phyloP scores from a whole-genome alignment of 2,113 vertebrate genomes.

The Psittacula cyanocephala region DNA sequence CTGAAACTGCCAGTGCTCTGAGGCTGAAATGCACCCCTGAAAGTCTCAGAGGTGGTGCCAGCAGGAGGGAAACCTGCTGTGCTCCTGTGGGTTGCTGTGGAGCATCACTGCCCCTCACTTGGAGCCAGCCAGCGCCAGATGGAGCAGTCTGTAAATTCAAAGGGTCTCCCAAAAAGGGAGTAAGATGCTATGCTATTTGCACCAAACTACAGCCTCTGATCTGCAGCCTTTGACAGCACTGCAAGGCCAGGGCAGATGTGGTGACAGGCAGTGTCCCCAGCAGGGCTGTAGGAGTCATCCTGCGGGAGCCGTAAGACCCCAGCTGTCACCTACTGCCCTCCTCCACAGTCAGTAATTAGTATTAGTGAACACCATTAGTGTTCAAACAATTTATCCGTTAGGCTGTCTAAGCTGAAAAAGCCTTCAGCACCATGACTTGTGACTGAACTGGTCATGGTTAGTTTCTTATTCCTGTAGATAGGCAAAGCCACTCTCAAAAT shows the following conservation, averaged over 20 bases:
- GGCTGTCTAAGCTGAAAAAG: background rate
- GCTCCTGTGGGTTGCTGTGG: background rate
- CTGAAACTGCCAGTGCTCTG: background rate
- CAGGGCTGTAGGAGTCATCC: background rate
- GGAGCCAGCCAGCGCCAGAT: rapidly evolving
- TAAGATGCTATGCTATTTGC: background rate
- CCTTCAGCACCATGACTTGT: background rate
- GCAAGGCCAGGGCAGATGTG: background rate
- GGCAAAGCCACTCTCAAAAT: background rate
- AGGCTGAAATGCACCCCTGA: background rate
- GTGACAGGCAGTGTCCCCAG: background rate
- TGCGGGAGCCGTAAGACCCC: rapidly evolving
- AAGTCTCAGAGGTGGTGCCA: background rate
- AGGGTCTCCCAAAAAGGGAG: background rate
- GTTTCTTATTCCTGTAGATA: background rate
- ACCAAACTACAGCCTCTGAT: background rate
- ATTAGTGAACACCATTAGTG: background rate
- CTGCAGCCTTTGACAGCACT: too few species aligned
- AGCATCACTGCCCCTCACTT: rapidly evolving
- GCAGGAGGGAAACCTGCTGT: background rate
- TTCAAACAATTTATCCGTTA: background rate
- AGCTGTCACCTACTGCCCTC: background rate
- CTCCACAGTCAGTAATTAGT: background rate
- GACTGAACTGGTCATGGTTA: background rate
- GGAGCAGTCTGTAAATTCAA: background rate